Percentiles rank a stretch among this genome's conserved stretches.
Conservation (phyloP, 2,797 vertebrate genomes). For the Hydrolagus colliei region DNA sequence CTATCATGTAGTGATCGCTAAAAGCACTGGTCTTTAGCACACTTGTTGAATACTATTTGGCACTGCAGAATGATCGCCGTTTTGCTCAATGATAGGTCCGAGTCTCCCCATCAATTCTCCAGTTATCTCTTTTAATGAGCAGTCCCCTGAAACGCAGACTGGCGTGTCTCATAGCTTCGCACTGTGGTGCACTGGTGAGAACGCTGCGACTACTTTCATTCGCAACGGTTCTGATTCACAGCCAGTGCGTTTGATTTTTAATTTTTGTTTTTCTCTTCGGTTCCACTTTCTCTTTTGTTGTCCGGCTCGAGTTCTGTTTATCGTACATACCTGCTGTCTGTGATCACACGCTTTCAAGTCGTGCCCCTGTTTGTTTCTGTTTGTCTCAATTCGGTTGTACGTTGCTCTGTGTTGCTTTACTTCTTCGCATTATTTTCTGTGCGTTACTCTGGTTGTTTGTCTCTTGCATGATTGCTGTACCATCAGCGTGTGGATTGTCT, state of each 20-base stretch:
- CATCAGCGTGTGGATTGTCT: constrained; percentile 74
- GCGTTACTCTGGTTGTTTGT: neutral
- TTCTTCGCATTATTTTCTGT: neutral
- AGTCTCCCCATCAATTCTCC: too few species aligned
- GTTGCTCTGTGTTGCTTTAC: neutral
- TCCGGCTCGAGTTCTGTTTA: neutral
- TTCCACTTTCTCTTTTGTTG: neutral
- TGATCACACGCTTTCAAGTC: neutral
- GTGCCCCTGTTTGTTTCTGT: constrained; percentile 4
- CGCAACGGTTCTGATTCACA: neutral
- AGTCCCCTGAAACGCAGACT: neutral
- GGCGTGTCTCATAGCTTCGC: neutral
- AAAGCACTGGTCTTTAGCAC: too few species aligned
- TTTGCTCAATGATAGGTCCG: too few species aligned
- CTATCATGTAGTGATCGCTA: too few species aligned
- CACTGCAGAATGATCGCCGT: too few species aligned
- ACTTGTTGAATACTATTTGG: too few species aligned
- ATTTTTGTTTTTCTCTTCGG: neutral
- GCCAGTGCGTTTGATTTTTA: neutral
- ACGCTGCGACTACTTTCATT: neutral
- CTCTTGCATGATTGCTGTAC: constrained; percentile 35
- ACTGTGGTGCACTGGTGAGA: neutral
- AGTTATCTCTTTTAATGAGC: too few species aligned
- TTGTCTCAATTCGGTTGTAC: neutral
- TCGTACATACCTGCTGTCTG: neutral